Base-by-base conservation (phyloP, 2,113 vertebrate genomes). In the Microcebus murinus region DNA sequence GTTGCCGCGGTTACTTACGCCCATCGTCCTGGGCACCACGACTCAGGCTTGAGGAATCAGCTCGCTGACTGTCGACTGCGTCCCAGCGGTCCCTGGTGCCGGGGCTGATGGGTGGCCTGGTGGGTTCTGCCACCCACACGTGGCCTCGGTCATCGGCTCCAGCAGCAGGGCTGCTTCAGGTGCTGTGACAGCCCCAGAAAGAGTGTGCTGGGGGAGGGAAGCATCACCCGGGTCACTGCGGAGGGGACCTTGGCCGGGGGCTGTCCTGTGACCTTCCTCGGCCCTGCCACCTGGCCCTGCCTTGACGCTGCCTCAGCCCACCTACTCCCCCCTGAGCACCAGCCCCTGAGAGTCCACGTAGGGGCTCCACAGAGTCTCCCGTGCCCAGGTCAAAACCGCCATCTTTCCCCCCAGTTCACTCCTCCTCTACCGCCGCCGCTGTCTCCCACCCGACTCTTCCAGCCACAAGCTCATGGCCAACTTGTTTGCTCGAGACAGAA, bases 401-500 rank as follows among this genome's bases (percentile, higher is more conserved):
- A 7, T 45, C 39, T 48, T 48, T 13, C 8, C 17, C 21, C 15
- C 11, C 45, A 12, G 8, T 0, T 65, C 71, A 2, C 34, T 50
- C 20, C 17, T 61, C 31, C 17, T 61, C 31, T 42, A 0, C 68
- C 17, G 9, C 8, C 8, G 18, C 23, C 27, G 1, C n/a, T 1
- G 4, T 42, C 50, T 8, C 45, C 45, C 25, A 23, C 61, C 34
- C 5, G 13, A 5, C 34, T 70, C 57, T 65, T 57, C 9, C 18
- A 61, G 70, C 50, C 80, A 29, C 52, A 18, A 52, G 52, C 50
- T 70, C 42, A 5, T 1, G 34, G 80, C 10, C 80, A 63, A 34
- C 61, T 23, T 39, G 59, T 65, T 39, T 79, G 55, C 39, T 96
- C 55, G 31, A 73, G 95, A 29, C 3, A 65, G 68, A 94, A 94